Evolutionary conservation across 2,888 invertebrate genomes (phyloP).

Genomic region (Rhorus exstirpatorius): DNA sequence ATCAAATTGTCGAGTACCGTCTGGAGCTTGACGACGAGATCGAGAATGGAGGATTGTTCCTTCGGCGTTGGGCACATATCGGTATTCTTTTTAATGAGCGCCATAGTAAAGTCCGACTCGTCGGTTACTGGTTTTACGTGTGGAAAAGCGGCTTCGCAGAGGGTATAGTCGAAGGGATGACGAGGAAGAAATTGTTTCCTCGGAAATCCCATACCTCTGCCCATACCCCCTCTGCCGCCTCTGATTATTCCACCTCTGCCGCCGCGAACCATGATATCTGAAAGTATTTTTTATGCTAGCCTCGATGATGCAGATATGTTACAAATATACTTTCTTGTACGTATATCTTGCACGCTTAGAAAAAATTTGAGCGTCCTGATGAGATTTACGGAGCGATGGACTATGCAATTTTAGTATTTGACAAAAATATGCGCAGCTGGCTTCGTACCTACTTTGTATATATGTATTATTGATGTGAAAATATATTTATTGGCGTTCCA

Average conservation of each 20-base stretch:
- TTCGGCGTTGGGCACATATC: conserved; percentile 96
- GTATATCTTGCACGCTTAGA: too few species aligned
- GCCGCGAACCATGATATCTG: conserved; percentile 88
- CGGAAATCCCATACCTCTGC: conserved; percentile 89
- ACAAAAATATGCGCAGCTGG: too few species aligned
- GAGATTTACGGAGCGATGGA: too few species aligned
- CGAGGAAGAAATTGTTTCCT: conserved; percentile 90
- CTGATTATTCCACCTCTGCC: conserved; percentile 90
- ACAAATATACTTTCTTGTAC: too few species aligned
- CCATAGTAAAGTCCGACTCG: conserved; percentile 95
- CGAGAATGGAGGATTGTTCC: conserved; percentile 97
- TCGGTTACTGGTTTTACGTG: conserved; percentile 93
- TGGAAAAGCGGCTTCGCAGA: conserved; percentile 96
- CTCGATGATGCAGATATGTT: background rate
- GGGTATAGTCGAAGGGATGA: conserved; percentile 94
- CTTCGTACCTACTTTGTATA: too few species aligned
- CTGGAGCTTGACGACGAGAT: conserved; percentile 98
- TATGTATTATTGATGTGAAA: too few species aligned
- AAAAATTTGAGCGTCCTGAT: too few species aligned
- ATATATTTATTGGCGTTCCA: too few species aligned
- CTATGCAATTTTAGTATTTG: too few species aligned
- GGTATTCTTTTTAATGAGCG: conserved; percentile 95
- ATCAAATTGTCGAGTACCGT: conserved; percentile 97
- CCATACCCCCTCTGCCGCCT: conserved; percentile 89
- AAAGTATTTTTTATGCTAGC: background rate